These are phyloP conservation scores for Chrysocyon brachyurus DNA, from an alignment of 2,797 vertebrate genomes.

Conservation along the genomic window DNA sequence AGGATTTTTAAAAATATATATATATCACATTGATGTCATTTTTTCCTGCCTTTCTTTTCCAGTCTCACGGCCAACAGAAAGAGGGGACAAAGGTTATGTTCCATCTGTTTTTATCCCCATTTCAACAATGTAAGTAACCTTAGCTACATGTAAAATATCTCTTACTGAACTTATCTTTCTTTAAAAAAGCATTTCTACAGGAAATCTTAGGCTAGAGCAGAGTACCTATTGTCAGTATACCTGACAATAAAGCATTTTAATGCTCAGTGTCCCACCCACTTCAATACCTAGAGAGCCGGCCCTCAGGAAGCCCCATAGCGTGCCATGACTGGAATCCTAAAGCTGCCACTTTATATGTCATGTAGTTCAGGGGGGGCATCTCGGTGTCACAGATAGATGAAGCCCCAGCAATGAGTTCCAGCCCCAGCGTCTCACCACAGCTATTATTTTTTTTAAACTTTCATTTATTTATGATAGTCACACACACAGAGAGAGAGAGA, in stretches of 20 bases:
- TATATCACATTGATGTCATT: not conserved
- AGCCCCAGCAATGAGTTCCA: not conserved
- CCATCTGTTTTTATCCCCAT: constrained; percentile 95
- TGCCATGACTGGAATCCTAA: not conserved
- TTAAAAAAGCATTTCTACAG: not conserved
- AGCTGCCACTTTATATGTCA: not conserved
- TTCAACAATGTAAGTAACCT: constrained; percentile 92
- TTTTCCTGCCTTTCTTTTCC: constrained; percentile 71
- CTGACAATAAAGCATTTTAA: constrained; percentile 63
- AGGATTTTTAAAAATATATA: not conserved
- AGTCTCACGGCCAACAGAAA: constrained; percentile 91
- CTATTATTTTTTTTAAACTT: not conserved
- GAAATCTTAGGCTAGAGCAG: constrained; percentile 47
- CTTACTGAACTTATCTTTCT: not conserved
- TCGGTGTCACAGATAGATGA: constrained; percentile 13
- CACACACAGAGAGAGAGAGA: no score
- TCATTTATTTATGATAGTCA: no score
- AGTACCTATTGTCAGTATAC: constrained; percentile 28
- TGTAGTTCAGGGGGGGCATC: not conserved
- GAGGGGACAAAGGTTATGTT: constrained; percentile 92
- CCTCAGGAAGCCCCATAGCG: not conserved
- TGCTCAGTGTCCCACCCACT: constrained; percentile 37
- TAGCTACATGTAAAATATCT: constrained; percentile 34
- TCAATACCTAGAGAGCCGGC: constrained; percentile 49
- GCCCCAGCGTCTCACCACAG: not conserved